Evolutionary conservation across 2,888 invertebrate species (phyloP).

Genomic region (Isotomurus palustris): DNA sequence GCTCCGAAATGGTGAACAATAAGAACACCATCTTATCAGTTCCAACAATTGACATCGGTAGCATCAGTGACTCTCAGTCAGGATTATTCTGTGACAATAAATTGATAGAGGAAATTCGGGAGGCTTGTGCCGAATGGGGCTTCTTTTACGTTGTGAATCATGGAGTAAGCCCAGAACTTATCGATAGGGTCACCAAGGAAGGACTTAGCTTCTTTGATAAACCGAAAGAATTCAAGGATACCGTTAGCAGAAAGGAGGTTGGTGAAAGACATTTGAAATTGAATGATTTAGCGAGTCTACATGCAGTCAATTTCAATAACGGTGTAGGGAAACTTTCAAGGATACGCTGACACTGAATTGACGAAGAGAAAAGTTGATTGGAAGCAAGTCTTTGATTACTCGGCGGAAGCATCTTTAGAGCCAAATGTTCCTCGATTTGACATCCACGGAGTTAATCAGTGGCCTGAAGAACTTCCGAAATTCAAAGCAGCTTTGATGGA

Average conservation of each 20-base stretch:
- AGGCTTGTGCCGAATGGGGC: constrained; percentile 38
- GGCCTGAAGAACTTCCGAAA: constrained; percentile 10
- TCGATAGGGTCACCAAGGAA: constrained; percentile 18
- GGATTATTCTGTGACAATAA: no score
- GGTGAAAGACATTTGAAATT: no score
- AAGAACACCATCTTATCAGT: background rate
- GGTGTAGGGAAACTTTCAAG: constrained; percentile 37
- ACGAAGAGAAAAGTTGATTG: constrained; percentile 28
- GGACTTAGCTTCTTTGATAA: constrained; percentile 29
- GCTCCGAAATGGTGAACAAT: no score
- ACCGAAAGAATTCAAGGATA: constrained; percentile 31
- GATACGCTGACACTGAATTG: constrained; percentile 30
- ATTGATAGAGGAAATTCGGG: constrained; percentile 21
- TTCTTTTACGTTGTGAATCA: constrained; percentile 42
- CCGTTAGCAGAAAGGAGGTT: constrained; percentile 29
- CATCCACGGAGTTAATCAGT: constrained; percentile 26
- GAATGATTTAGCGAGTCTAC: no score
- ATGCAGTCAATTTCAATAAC: no score
- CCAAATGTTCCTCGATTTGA: constrained; percentile 21
- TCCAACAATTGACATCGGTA: constrained; percentile 5
- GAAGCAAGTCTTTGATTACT: constrained; percentile 33
- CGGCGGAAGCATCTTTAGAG: constrained; percentile 4
- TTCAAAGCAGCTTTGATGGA: background rate
- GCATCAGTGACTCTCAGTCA: background rate
- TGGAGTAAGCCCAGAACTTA: constrained; percentile 14